Evolutionary conservation across 1,140 invertebrate genomes (phyloP).

Genomic region (Pararge aegeria): DNA sequence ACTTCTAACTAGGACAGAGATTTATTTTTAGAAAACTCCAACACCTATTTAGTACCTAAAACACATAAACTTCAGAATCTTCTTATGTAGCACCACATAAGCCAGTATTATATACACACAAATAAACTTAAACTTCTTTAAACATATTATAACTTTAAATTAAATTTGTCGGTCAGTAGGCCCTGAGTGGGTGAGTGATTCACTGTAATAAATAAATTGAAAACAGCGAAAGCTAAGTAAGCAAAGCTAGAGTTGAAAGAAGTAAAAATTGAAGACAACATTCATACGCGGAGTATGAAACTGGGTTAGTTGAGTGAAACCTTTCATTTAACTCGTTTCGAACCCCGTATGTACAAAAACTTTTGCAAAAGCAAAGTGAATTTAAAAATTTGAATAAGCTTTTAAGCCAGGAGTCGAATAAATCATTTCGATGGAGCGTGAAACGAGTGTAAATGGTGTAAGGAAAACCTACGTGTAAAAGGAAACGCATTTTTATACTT

Average conservation of each 20-base stretch:
- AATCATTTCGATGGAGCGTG: conserved; percentile 4
- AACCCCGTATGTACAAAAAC: background rate
- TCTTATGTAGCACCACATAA: too few species aligned
- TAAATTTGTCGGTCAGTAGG: too few species aligned
- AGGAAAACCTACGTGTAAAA: conserved; percentile 4
- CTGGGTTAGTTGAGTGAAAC: background rate
- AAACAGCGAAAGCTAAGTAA: too few species aligned
- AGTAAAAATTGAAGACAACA: background rate
- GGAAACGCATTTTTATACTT: background rate
- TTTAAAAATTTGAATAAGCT: conserved; percentile 6
- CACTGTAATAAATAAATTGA: too few species aligned
- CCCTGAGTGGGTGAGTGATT: too few species aligned
- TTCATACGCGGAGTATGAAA: background rate
- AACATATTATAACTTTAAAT: too few species aligned
- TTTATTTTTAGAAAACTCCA: too few species aligned
- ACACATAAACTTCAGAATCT: too few species aligned
- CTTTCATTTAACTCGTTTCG: background rate
- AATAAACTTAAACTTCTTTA: too few species aligned
- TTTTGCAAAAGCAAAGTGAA: conserved; percentile 2
- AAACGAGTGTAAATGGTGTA: background rate
- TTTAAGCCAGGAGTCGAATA: conserved; percentile 4
- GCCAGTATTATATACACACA: too few species aligned
- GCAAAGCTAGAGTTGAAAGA: background rate
- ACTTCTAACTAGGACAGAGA: too few species aligned
- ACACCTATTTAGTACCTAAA: too few species aligned